Percentiles rank a stretch among this genome's conserved stretches.
Conservation (phyloP, 2,113 vertebrate genomes). For the Chaetorhynchus papuensis region DNA sequence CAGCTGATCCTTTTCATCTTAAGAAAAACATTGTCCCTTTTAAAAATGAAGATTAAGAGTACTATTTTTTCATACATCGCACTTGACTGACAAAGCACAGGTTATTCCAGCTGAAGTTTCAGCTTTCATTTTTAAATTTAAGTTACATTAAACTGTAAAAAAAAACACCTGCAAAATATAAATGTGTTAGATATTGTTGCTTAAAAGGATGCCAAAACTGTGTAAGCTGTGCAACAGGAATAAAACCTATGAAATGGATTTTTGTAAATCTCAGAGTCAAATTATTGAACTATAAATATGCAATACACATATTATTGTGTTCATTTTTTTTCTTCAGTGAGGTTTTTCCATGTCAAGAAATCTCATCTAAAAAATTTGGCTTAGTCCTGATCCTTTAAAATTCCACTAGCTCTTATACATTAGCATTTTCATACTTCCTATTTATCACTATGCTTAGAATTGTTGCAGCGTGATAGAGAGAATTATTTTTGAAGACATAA, state of each 20-base stretch:
- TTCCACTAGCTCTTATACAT: slow-evolving; percentile 18
- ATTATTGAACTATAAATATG: slow-evolving; percentile 39
- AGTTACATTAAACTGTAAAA: background rate
- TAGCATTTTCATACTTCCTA: slow-evolving; percentile 47
- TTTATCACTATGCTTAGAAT: slow-evolving; percentile 42
- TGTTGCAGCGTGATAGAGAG: slow-evolving; percentile 41
- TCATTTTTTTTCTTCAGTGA: slow-evolving; percentile 7
- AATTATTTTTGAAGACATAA: slow-evolving; percentile 63
- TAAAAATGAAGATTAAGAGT: background rate
- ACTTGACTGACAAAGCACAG: background rate
- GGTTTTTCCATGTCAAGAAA: slow-evolving; percentile 39
- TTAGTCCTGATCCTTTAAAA: slow-evolving; percentile 43
- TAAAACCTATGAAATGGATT: background rate
- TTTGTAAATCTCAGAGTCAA: slow-evolving; percentile 12
- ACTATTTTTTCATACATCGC: background rate
- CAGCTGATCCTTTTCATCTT: background rate
- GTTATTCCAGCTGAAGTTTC: background rate
- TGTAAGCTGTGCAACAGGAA: background rate
- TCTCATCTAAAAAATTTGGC: slow-evolving; percentile 54
- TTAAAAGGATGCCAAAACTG: background rate
- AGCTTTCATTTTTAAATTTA: background rate
- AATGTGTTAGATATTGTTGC: background rate
- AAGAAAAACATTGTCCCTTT: background rate
- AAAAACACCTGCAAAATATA: background rate
- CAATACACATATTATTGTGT: background rate